Evolutionary conservation across 1,140 invertebrate genomes (phyloP).

Genomic region (Vanessa tameamea): DNA sequence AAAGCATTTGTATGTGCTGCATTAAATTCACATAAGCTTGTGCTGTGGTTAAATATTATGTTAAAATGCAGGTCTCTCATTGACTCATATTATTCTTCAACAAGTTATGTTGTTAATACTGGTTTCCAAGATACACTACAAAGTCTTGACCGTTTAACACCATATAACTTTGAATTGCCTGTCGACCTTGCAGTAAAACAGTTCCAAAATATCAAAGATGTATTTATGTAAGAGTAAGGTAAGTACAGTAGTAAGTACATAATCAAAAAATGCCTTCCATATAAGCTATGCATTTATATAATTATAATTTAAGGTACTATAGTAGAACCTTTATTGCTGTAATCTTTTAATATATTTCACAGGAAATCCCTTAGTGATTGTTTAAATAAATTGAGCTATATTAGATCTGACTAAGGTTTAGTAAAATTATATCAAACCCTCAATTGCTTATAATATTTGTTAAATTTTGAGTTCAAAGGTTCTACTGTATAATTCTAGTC

Average conservation of each 20-base stretch:
- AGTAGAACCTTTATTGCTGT: neutral
- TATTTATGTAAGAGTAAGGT: constrained; percentile 86
- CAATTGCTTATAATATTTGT: neutral
- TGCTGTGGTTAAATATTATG: constrained; percentile 95
- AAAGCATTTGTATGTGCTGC: constrained; percentile 98
- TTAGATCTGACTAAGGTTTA: neutral
- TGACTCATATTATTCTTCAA: constrained; percentile 94
- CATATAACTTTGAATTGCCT: constrained; percentile 95
- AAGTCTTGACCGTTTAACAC: constrained; percentile 92
- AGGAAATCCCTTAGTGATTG: neutral
- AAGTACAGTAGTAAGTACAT: constrained; percentile 30
- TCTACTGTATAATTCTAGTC: constrained; percentile 2
- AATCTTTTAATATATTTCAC: neutral
- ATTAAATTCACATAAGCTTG: constrained; percentile 95
- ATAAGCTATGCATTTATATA: constrained; percentile 45
- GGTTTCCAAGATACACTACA: constrained; percentile 97
- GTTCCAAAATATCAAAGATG: constrained; percentile 98
- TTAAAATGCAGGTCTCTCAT: constrained; percentile 93
- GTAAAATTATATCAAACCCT: too few relatives aligned
- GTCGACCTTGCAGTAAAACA: constrained; percentile 97
- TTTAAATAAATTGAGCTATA: constrained; percentile 2
- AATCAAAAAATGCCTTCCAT: constrained; percentile 53
- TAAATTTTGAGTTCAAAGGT: constrained; percentile 13
- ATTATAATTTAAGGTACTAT: constrained; percentile 12
- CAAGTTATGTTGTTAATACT: constrained; percentile 97